phyloP scores from a whole-genome alignment of 2,797 vertebrate genomes.

The Merluccius polli region DNA sequence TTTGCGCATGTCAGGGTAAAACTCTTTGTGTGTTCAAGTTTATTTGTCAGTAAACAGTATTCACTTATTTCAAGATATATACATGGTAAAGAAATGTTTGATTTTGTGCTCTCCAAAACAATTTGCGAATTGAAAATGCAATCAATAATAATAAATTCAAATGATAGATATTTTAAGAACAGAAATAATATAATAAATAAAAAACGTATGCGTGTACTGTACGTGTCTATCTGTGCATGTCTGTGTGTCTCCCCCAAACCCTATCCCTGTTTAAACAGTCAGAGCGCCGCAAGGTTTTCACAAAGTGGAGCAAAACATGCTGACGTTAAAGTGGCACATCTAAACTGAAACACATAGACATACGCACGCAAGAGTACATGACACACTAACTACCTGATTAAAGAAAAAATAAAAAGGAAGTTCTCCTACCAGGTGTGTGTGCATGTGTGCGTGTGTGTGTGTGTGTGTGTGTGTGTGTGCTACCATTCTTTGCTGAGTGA shows the following conservation, averaged over 20 bases:
- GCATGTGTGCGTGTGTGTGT: not conserved
- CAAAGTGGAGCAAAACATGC: not conserved
- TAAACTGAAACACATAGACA: not conserved
- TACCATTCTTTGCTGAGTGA: conserved; percentile 54
- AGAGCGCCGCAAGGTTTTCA: too few relatives aligned
- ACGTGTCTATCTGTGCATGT: not conserved
- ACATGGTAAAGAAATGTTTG: too few relatives aligned
- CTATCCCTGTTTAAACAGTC: too few relatives aligned
- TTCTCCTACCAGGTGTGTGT: not conserved
- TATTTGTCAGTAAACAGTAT: too few relatives aligned
- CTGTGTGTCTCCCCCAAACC: not conserved
- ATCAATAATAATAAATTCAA: too few relatives aligned
- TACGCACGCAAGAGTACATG: conserved; percentile 6
- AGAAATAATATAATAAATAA: too few relatives aligned
- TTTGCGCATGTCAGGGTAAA: not conserved
- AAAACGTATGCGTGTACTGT: not conserved
- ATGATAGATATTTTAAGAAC: too few relatives aligned
- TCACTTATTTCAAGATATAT: too few relatives aligned
- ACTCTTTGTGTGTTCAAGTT: not conserved
- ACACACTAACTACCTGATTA: too few relatives aligned
- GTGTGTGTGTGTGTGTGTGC: not conserved
- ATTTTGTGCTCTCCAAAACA: too few relatives aligned
- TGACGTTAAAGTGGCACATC: not conserved
- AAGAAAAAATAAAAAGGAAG: too few relatives aligned
- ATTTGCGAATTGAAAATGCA: too few relatives aligned